Evolutionary conservation across 1,140 invertebrate species (phyloP), one percentile per base, ranked within the genome.

Genomic region (Heliconius congener): DNA sequence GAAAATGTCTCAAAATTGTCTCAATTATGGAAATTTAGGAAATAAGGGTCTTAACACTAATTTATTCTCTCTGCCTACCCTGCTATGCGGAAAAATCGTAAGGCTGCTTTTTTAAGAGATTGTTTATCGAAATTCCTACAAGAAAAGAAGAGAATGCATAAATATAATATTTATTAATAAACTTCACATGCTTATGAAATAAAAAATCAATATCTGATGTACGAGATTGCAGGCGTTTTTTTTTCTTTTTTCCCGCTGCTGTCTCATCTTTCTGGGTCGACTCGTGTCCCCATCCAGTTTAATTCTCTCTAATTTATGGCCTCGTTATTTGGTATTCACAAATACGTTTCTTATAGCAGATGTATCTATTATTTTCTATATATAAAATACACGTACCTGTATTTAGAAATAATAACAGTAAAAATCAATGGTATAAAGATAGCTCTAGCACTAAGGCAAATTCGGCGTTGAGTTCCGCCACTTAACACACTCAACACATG

Each of bases 271-370:
- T 79, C 74, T 79, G 55, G 78, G 78, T 79, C 78, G 57, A 72
- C 75, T 79, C 78, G 78, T 79, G 78, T 79, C 78, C 73, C 78
- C 72, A 76, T 79, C 78, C 71, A 72, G 71, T 79, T 79, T 79
- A 79, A 79, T 76, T 74, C 66, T 18, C 9, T 19, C 72, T 76
- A 79, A 79, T 79, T 79, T 79, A 76, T 76, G 46, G 66, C 30
- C 72, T 60, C 57, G 19, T 78, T 73, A 72, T 74, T 27, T 27
- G 11, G 27, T 9, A 66, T 66, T 66, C 60, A 66, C 60, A 66
- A 66, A 66, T 66, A 27, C 13, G 30, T 3, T 66, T 66, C 57
- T 66, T 30, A 13, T 66, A 19, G 1, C 19, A 57, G 19, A 57
- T 57, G 8, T 13, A 66, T 66, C 19, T 30, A 27, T 27, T 30